Base-by-base conservation (phyloP, 2,888 invertebrate genomes). In the Thera obeliscata region DNA sequence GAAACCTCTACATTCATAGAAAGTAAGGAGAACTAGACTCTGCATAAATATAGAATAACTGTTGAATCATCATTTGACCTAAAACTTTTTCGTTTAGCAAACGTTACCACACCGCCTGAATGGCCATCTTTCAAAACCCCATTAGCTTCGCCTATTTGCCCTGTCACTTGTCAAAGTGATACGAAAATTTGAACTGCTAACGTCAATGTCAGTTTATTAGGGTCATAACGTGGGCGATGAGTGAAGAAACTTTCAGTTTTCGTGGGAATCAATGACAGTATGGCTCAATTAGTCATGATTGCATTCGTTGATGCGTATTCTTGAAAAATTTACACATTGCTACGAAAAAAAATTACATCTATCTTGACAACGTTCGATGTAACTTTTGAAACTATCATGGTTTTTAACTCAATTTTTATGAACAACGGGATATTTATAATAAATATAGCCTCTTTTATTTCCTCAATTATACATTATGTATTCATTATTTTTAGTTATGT, bases 141-240 rank as follows among this genome's bases (percentile, higher is more conserved):
- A 67, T 71, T 58, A 66, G 56, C 48, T 41, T 61, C 50, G 56
- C 65, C 59, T 70, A 46, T 69, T 72, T 68, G 59, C 46, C 46
- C 61, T 56, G 54, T 61, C 60, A 61, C 65, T 69, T 66, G 71
- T 72, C 69, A 71, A 65, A 55, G 52, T 64, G 70, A 67, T 71
- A 69, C 73, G 69, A 69, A 70, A 72, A 74, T 67, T 64, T 76
- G 76, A 41, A 56, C 78, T 80, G 79, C 80, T 80, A 52, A 52
- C 52, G 82, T 73, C 66, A 74, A 77, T 74, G 78, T 76, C 81
- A 71, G 72, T 75, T 56, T 73, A 81, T 78, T 76, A 72, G 70
- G 82, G 82, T 73, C 81, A 74, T 60, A 65, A 56, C 64, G 75
- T 74, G 72, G 75, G 74, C 67, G 81, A 64, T 71, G 69, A 72